Base-by-base conservation (phyloP, 2,888 invertebrate genomes). In the Microctonus aethiopoides region DNA sequence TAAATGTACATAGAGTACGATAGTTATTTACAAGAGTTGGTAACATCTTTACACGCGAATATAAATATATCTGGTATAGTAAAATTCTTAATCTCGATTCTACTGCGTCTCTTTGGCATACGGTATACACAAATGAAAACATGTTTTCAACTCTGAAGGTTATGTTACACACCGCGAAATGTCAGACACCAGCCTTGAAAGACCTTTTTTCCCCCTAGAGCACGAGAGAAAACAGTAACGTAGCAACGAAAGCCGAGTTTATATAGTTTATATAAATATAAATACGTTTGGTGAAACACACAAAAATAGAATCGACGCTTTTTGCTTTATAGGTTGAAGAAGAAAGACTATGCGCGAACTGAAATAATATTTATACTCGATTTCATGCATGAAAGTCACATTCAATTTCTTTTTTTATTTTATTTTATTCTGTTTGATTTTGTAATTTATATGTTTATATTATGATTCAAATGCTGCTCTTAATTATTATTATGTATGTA, bases 161-260 rank as follows among this genome's bases (percentile, higher is more conserved):
- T 54, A 11, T 52, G 22, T 54, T 46, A 46, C n/a, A 24, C 26
- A 54, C 54, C 22, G 54, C 54, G 26, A 54, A 54, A 54, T 54
- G 54, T 54, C 54, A 54, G 54, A 54, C 26, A 26, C 26, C 26
- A 54, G 24, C 54, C 54, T 54, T 54, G 54, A 54, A 26, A 54
- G 26, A 54, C 24, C 54, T 54, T 54, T 54, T 54, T 54, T 54
- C 11, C 26, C 26, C 26, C 24, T 54, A 26, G 54, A 54, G 54
- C 54, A 54, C 54, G 11, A 54, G 26, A 54, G 13, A 29, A 29
- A 5, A 29, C 29, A 54, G 54, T 54, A 54, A 54, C 24, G 11
- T 26, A 54, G n/a, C 26, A n/a, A 54, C 10, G 9, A 20, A 52
- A 52, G 20, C 7, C 20, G 9, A 24, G 22, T 39, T n/a, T 39